Evolutionary conservation across 1,140 invertebrate genomes (phyloP).

Genomic region (Drosophila erecta): DNA sequence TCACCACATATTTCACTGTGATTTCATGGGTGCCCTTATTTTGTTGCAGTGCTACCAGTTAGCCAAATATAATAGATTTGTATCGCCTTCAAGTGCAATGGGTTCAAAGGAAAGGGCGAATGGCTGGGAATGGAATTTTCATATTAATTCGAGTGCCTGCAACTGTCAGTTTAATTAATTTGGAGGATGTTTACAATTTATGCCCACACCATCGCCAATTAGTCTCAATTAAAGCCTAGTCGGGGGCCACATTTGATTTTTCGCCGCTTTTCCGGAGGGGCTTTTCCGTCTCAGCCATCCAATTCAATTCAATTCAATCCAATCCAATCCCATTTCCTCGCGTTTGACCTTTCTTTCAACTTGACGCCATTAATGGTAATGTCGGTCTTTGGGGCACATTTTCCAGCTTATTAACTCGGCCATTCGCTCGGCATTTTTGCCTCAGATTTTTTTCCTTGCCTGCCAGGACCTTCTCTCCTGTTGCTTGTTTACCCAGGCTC

Average conservation of each 20-base stretch:
- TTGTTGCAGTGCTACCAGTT: not conserved
- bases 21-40: not conserved
- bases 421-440: slow-evolving; percentile 34
- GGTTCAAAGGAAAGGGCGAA: not conserved
- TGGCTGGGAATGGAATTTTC: slow-evolving; percentile 6
- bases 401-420: slow-evolving; percentile 73
- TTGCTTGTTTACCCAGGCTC: not conserved
- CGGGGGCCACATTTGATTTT: slow-evolving; percentile 21
- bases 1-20: no score
- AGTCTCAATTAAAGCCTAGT: slow-evolving; percentile 37
- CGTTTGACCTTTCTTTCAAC: slow-evolving; percentile 28
- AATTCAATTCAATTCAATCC: not conserved
- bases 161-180: slow-evolving; percentile 50
- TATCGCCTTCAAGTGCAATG: not conserved
- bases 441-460: not conserved
- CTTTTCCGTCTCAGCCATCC: not conserved
- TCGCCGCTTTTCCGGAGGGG: slow-evolving; percentile 4
- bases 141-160: slow-evolving; percentile 39
- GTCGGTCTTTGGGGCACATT: slow-evolving; percentile 61
- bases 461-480: not conserved
- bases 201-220: slow-evolving; percentile 9
- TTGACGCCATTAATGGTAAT: slow-evolving; percentile 63
- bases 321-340: slow-evolving; percentile 11
- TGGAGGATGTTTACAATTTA: slow-evolving; percentile 51
- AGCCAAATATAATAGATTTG: slow-evolving; percentile 5